phyloP scores from a whole-genome alignment of 2,797 vertebrate species.

The Pterois miles region DNA sequence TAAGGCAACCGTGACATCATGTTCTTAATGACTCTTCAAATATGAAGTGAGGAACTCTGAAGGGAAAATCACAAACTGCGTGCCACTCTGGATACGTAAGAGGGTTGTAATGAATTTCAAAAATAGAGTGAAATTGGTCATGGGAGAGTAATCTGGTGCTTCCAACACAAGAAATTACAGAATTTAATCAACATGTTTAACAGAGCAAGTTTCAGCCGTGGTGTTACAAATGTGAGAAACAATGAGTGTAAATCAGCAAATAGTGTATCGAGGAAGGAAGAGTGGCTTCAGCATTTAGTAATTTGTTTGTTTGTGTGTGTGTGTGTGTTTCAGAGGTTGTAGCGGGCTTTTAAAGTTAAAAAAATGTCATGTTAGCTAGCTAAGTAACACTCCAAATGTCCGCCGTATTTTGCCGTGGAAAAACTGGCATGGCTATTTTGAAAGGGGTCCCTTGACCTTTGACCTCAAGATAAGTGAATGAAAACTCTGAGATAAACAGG shows the following conservation, averaged over 20 bases:
- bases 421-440: neutral
- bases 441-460: neutral
- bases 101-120: constrained; percentile 2
- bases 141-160: neutral
- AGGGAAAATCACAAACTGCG: neutral
- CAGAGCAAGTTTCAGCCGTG: neutral
- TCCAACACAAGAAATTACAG: neutral
- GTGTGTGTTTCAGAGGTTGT: neutral
- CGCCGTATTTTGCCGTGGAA: neutral
- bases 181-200: constrained; percentile 6
- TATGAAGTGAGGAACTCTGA: constrained; percentile 6
- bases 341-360: neutral
- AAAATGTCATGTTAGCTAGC: neutral
- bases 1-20: neutral
- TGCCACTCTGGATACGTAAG: neutral
- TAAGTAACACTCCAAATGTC: neutral
- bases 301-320: neutral
- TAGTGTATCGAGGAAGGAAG: neutral
- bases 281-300: neutral
- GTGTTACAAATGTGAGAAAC: neutral
- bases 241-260: neutral
- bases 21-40: constrained; percentile 29
- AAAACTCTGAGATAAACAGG: neutral
- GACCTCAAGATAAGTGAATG: neutral
- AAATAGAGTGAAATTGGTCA: constrained; percentile 7